Base-by-base conservation (phyloP, 2,797 vertebrate species). In the Oreochromis mossambicus region DNA sequence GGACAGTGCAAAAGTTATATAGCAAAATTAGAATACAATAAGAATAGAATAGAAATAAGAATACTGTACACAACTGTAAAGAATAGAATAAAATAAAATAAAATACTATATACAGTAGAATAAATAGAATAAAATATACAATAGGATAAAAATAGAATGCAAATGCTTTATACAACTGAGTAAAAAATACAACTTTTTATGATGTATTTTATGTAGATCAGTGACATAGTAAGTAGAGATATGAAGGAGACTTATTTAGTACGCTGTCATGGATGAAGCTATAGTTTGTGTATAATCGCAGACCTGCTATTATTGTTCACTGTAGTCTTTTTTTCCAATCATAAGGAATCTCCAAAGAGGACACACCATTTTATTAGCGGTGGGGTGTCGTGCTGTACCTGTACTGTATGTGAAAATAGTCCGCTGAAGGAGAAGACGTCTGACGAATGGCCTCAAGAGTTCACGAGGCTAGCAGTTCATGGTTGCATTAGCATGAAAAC, bases 331-430 rank as follows among this genome's bases (percentile, higher is more conserved):
- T 17, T 46, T 2, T 29, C 2, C 24, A 1, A 29, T 19, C 14
- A 29, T 19, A 73, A 29, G 24, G 0, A 0, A 24, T 15, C 38
- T 2, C 41, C 26, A 48, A 73, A 19, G 24, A 19, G 15, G 43
- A 32, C 15, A 17, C 10, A 12, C 3, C 24, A 19, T 17, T 48
- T 48, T 73, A 29, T 17, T 26, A 46, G 14, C 24, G 2, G 15
- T 43, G n/a, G 3, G 36, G 63, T 3, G 13, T 46, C 3, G 2
- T 17, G 36, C 66, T 46, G 66, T 3, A 26, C 41, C 66, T 48
- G 38, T 70, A 5, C 43, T 46, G 41, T 0, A 46, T 73, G 14
- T 29, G 68, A 46, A 46, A 46, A 14, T 26, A 70, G 21, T 26
- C 14, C 3, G 1, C 8, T 26, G 21, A 70, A 26, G 41, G 8